A percentile compares a stretch with the other conserved stretches of the same genome.
These are phyloP conservation scores for Orthosia gothica DNA, from an alignment of 2,888 invertebrate species.

Conservation along the genomic window DNA sequence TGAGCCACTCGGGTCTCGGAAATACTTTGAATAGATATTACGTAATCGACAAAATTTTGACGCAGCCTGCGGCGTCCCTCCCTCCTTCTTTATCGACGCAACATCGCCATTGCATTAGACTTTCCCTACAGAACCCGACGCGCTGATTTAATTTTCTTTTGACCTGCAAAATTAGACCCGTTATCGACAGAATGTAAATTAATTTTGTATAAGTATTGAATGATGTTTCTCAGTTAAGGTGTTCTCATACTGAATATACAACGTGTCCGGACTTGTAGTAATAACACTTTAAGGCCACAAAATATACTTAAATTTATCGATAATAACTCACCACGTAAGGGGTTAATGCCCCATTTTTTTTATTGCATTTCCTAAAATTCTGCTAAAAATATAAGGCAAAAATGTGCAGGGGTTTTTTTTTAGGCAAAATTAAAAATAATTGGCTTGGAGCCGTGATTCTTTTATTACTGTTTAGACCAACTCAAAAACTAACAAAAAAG, in stretches of 20 bases:
- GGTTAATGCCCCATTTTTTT: no score
- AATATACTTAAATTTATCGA: no score
- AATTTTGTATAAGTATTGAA: slow-evolving; percentile 55
- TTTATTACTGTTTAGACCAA: no score
- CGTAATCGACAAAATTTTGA: slow-evolving; percentile 81
- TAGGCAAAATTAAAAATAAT: no score
- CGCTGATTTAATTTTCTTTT: slow-evolving; percentile 75
- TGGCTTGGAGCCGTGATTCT: no score
- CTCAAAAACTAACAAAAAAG: no score
- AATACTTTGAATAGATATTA: slow-evolving; percentile 86
- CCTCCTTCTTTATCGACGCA: slow-evolving; percentile 76
- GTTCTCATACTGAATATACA: slow-evolving; percentile 14
- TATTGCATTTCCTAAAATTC: no score
- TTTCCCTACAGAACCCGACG: slow-evolving; percentile 66
- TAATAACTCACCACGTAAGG: no score
- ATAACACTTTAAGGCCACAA: no score
- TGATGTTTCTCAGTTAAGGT: slow-evolving; percentile 26
- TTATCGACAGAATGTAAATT: slow-evolving; percentile 63
- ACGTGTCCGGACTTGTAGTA: no score
- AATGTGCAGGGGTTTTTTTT: no score
- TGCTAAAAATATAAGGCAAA: no score
- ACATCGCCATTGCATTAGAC: slow-evolving; percentile 74
- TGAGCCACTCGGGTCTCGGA: slow-evolving; percentile 66
- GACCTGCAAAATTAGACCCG: slow-evolving; percentile 65
- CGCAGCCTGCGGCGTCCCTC: slow-evolving; percentile 73